These are phyloP conservation scores for Anolis carolinensis DNA, from an alignment of 2,113 vertebrate genomes.

Conservation along the genomic window DNA sequence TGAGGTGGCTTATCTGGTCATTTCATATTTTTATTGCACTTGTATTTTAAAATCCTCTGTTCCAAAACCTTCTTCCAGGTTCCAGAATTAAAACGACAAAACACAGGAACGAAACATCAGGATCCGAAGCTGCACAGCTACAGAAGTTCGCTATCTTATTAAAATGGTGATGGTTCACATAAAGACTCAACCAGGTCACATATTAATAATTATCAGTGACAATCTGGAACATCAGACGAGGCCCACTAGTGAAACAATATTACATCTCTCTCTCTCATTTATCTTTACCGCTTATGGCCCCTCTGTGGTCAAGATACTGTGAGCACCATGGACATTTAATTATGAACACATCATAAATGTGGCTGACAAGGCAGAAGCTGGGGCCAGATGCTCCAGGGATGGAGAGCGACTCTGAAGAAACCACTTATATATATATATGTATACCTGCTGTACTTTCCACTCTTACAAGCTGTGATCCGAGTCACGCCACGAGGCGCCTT, in stretches of 20 bases:
- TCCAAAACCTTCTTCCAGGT: conserved; percentile 22
- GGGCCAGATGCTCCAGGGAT: conserved; percentile 73
- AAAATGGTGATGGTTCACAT: conserved; percentile 78
- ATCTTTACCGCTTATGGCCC: conserved; percentile 88
- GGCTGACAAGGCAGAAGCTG: conserved; percentile 84
- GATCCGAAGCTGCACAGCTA: conserved; percentile 18
- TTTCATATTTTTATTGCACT: background rate
- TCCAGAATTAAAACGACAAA: conserved; percentile 27
- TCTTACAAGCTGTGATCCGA: conserved; percentile 56
- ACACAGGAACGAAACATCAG: conserved; percentile 24
- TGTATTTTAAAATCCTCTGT: conserved; percentile 28
- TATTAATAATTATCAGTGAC: conserved; percentile 92
- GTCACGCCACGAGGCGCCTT: conserved; percentile 15
- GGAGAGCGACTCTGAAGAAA: conserved; percentile 64
- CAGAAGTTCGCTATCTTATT: conserved; percentile 75
- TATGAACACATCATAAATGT: conserved; percentile 86
- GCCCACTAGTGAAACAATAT: conserved; percentile 90
- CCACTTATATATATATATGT: conserved; percentile 60
- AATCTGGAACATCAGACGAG: conserved; percentile 86
- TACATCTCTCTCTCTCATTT: conserved; percentile 88
- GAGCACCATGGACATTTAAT: conserved; percentile 83
- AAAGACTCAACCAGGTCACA: conserved; percentile 84
- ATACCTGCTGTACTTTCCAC: conserved; percentile 64
- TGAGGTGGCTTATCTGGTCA: background rate
- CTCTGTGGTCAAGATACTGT: conserved; percentile 81